Base-by-base conservation (phyloP, 2,888 invertebrate genomes). In the Hyposoter dolosus region DNA sequence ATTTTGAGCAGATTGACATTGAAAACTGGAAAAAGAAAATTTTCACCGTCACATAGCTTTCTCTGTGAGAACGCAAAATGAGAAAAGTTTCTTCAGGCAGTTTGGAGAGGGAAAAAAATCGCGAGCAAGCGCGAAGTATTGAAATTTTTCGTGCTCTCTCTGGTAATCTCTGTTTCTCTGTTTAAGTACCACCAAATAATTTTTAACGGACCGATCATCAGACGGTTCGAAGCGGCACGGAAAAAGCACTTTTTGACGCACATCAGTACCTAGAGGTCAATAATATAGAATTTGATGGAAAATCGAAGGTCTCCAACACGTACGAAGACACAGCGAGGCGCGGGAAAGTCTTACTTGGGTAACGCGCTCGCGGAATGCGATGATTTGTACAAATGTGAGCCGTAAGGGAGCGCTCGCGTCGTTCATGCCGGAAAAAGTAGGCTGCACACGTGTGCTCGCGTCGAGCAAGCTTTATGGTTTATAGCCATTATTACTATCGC, bases 401-500 rank as follows among this genome's bases (percentile, higher is more conserved):
- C 82, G 40, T 43, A 28, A 66, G 82, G 45, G 69, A 72, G 82
- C 85, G 82, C 76, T 77, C 56, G 56, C 71, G 65, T 83, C 83
- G 83, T 77, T 85, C 76, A 53, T 66, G 17, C 69, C 65, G 76
- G 15, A 66, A 35, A 66, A 72, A 80, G 71, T 76, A 50, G 80
- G 66, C 40, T 40, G 76, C 79, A 83, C 82, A 80, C 77, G 80
- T 65, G 82, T 68, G 71, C 76, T 50, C 60, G 53, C 56, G 56
- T 56, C 82, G 53, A 65, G 66, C 32, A 77, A 75, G 80, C 76
- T 85, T 83, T 76, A 83, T 85, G 80, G 76, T 83, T 85, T 79
- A 83, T 85, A 76, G 85, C 83, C 60, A 80, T 85, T 85, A 85
- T 85, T 85, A 85, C 75, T 80, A 83, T 85, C 79, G 85, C 79